Base-by-base conservation (phyloP, 1,140 invertebrate species). In the Ips nitidus region DNA sequence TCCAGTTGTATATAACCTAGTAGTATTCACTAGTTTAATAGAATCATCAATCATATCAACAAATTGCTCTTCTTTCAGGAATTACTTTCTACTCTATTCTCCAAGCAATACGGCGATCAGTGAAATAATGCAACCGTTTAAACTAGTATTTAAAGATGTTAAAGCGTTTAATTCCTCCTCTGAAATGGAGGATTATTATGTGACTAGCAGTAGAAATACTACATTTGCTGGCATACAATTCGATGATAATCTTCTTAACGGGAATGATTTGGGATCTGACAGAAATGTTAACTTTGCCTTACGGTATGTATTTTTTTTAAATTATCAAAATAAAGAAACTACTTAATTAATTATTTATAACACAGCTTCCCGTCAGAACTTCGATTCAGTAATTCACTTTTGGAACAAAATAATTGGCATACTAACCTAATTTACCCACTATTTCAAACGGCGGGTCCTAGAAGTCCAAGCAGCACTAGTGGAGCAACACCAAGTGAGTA, bases 371-470 rank as follows among this genome's bases (percentile, higher is more conserved):
- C 87, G 62, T 87, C 85, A 4, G 84, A 86, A 50, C 83, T 87
- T 73, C 80, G 87, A 71, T 82, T 81, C 55, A 78, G 79, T 3
- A 4, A 4, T 79, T 81, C 74, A 67, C 80, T 66, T 78, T 81
- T 83, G 67, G 80, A 80, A 2, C 66, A 62, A 59, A 82, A 83
- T 5, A 85, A 84, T 65, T 91, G 90, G 90, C 81, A 82, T 61
- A 91, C 90, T 1, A 84, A 89, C 73, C 80, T 87, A 8, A 77
- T 87, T 41, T 91, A 86, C 80, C 89, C 90, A 4, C 63, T 89
- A 4, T 90, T 89, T 77, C 88, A 90, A 74, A 77, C 81, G 37
- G 83, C 88, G n/a, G 90, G 90, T 2, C 90, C 90, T 4, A 79
- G 90, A 64, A 81, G 82, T 40, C 82, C 84, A 52, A 75, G 83